Base-by-base conservation (phyloP, 2,888 invertebrate species). In the Strigamia transsilvanica region DNA sequence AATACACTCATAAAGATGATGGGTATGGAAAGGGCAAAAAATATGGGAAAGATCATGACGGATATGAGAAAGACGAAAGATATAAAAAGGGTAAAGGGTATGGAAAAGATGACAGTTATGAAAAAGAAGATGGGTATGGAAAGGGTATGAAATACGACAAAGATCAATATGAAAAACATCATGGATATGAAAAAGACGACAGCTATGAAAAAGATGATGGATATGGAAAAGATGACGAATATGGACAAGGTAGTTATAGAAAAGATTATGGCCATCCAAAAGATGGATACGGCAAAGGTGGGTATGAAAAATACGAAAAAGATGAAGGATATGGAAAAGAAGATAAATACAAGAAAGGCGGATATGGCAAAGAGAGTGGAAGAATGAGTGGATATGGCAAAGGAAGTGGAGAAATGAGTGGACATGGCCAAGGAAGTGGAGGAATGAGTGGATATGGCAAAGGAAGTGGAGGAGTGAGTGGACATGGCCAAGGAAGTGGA, bases 161-260 rank as follows among this genome's bases (percentile, higher is more conserved):
- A 34, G 34, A 34, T 34, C 2, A 23, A 18, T 61, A 61, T n/a
- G 61, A 18, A 66, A 66, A 66, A 66, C 18, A 66, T 21, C 5
- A 66, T 12, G 21, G 23, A 15, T 61, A 61, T n/a, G 61, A 9
- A n/a, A 61, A 61, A 9, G 61, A 21, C 9, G 61, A 42, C 10
- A 42, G 18, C n/a, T 61, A 61, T 21, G 61, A 21, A 21, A 66
- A 66, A 66, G 21, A 66, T 66, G 21, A 66, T 66, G 61, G 23
- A 21, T 66, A 66, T 23, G 23, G 12, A 23, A 66, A 66, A 18
- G 61, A 18, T 66, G 21, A 66, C 12, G 61, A 21, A 21, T 21
- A 66, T 5, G 12, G 18, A 21, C 4, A 66, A 5, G 61, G 61
- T 12, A 12, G 21, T 2, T 21, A 66, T 23, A 18, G 9, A n/a